A percentile compares a stretch with the other conserved stretches of the same genome.
Conservation (phyloP, 1,140 invertebrate genomes). For the Rhysida immarginata region DNA sequence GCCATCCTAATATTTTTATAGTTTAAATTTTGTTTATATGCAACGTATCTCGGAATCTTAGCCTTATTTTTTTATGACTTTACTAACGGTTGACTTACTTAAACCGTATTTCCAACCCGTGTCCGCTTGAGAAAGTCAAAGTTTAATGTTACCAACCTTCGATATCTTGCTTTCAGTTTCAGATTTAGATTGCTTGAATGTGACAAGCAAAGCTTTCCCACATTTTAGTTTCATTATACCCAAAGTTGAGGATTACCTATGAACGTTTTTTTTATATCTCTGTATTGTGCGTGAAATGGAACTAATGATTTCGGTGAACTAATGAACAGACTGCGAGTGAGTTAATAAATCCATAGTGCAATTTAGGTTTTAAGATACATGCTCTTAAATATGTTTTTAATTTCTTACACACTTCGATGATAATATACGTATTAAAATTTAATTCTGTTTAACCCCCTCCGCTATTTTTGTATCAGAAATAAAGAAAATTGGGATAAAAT, state of each 20-base stretch:
- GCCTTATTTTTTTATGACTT: neutral
- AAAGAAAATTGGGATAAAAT: too few relatives aligned
- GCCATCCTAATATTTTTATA: conserved; percentile 3
- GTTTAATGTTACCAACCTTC: neutral
- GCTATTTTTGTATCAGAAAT: too few relatives aligned
- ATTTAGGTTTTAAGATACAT: too few relatives aligned
- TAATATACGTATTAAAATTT: too few relatives aligned
- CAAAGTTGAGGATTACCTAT: neutral
- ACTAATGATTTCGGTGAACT: neutral
- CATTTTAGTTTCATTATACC: neutral
- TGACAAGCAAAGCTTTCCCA: neutral
- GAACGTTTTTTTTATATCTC: neutral
- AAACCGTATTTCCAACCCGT: neutral
- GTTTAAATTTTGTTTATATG: neutral
- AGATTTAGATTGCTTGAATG: neutral
- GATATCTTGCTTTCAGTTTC: neutral
- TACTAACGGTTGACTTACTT: neutral
- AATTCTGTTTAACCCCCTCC: too few relatives aligned
- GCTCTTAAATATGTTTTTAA: too few relatives aligned
- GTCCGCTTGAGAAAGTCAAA: neutral
- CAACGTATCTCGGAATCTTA: neutral
- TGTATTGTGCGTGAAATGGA: neutral
- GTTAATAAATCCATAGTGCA: too few relatives aligned
- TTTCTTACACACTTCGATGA: too few relatives aligned
- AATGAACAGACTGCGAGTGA: too few relatives aligned